These are phyloP conservation scores for Arizona elegans DNA, from an alignment of 2,113 vertebrate genomes.

Conservation along the genomic window DNA sequence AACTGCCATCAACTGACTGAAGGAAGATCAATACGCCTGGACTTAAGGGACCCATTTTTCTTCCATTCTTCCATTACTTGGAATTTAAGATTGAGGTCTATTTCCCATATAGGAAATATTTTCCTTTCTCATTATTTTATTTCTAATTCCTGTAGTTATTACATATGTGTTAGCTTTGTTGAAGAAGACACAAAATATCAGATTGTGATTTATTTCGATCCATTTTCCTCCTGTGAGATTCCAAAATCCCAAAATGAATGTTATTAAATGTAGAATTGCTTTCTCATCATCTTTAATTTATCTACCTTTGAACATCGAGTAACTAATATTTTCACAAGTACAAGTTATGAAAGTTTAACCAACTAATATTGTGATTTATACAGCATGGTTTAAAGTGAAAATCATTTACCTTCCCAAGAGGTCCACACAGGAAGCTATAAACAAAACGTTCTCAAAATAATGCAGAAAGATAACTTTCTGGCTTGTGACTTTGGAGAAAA, in stretches of 20 bases:
- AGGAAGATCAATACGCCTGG: neutral
- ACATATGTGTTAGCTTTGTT: neutral
- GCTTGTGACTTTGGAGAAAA: neutral
- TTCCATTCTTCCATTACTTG: neutral
- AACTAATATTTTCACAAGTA: neutral
- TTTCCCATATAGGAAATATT: neutral
- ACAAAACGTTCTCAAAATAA: neutral
- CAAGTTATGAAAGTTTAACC: neutral
- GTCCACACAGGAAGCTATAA: neutral
- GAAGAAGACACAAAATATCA: neutral
- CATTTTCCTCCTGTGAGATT: neutral
- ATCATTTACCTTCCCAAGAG: neutral
- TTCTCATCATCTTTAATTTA: neutral
- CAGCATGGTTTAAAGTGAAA: neutral
- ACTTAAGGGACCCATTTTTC: neutral
- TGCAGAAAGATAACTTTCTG: neutral
- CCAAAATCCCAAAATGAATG: neutral
- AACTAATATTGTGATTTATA: neutral
- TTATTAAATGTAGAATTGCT: neutral
- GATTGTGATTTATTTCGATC: neutral
- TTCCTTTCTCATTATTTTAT: neutral
- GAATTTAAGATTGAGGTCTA: neutral
- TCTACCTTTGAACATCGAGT: neutral
- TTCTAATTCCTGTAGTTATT: neutral
- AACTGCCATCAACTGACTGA: neutral